A percentile compares a stretch with the other conserved stretches of the same genome.
Evolutionary conservation across 1,140 invertebrate genomes (phyloP).

Genomic region (Globodera rostochiensis): DNA sequence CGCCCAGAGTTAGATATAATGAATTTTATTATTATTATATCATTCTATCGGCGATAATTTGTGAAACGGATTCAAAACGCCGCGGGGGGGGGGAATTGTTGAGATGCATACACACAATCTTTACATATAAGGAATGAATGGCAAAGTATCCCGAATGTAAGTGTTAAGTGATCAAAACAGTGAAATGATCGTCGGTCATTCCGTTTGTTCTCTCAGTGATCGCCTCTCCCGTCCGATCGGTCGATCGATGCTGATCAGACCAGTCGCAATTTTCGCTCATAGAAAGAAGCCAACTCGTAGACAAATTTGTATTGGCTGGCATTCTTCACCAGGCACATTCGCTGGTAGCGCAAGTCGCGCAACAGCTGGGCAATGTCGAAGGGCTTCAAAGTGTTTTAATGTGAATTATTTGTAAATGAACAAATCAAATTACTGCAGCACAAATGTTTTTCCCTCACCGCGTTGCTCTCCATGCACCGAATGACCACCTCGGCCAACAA

Average conservation of each 20-base stretch:
- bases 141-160: neutral
- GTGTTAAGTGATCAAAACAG: neutral
- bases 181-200: too few species aligned
- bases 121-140: neutral
- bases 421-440: neutral
- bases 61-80: too few species aligned
- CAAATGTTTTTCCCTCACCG: slow-evolving; percentile 22
- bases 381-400: slow-evolving; percentile 22
- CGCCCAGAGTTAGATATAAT: too few species aligned
- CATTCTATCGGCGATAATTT: too few species aligned
- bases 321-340: slow-evolving; percentile 52
- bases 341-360: slow-evolving; percentile 46
- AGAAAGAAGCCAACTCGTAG: slow-evolving; percentile 41
- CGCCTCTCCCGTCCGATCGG: too few species aligned
- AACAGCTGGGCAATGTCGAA: slow-evolving; percentile 49
- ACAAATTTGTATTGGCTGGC: slow-evolving; percentile 45
- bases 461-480: slow-evolving; percentile 52
- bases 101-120: neutral
- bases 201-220: too few species aligned
- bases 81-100: neutral
- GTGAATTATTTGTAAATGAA: neutral
- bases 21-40: too few species aligned
- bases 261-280: slow-evolving; percentile 47
- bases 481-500: slow-evolving; percentile 48
- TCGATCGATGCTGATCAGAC: slow-evolving; percentile 29